A percentile compares a stretch with the other conserved stretches of the same genome.
These are phyloP conservation scores for Perca fluviatilis DNA, from an alignment of 2,113 vertebrate species.

Conservation along the genomic window DNA sequence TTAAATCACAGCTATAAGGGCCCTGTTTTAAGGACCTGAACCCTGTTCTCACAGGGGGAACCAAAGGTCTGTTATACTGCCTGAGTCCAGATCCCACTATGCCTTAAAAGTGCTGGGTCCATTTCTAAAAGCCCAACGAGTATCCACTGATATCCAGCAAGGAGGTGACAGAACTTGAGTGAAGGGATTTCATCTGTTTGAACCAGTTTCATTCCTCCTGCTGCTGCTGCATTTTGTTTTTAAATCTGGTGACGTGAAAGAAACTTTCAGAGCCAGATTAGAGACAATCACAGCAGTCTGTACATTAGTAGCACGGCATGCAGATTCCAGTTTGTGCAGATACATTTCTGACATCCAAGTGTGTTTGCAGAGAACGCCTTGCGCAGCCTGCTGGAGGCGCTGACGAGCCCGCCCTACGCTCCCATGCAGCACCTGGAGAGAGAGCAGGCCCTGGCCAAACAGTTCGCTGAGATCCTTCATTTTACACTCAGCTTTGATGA, in stretches of 20 bases:
- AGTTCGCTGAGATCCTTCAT: slow-evolving; percentile 94
- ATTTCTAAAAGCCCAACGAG: slow-evolving; percentile 4
- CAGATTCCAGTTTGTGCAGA: neutral
- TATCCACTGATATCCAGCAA: neutral
- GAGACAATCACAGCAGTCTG: slow-evolving; percentile 16
- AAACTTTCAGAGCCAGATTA: slow-evolving; percentile 8
- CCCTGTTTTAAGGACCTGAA: neutral
- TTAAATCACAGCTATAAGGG: neutral
- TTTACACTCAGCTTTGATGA: slow-evolving; percentile 95
- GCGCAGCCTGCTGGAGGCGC: slow-evolving; percentile 92
- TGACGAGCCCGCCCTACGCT: slow-evolving; percentile 91
- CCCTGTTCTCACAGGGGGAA: too few species aligned
- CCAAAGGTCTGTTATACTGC: neutral
- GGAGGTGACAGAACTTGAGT: neutral
- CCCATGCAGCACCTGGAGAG: slow-evolving; percentile 93
- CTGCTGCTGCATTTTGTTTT: slow-evolving; percentile 7
- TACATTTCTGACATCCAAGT: slow-evolving; percentile 1
- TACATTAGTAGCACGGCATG: neutral
- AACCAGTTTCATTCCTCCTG: neutral
- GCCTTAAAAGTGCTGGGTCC: neutral
- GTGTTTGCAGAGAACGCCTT: slow-evolving; percentile 88
- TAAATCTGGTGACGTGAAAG: neutral
- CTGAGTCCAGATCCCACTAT: neutral
- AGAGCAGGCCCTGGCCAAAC: slow-evolving; percentile 93
- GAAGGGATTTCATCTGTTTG: neutral